Conservation (phyloP, 2,113 vertebrate species). For the Hiodon tergisus region DNA sequence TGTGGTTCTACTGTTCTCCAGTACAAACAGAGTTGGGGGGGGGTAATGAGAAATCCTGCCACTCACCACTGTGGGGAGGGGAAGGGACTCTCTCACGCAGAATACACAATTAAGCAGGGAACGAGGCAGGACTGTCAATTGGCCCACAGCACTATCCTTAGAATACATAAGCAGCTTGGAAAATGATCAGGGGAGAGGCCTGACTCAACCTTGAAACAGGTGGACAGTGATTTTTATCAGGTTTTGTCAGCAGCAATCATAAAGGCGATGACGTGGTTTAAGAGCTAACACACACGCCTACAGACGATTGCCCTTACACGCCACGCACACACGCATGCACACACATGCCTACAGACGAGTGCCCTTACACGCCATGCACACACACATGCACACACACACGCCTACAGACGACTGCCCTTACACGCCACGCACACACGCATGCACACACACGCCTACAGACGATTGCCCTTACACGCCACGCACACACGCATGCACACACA, state of each 20-base stretch:
- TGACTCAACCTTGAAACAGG: slow-evolving; percentile 14
- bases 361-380: neutral
- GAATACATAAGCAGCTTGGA: slow-evolving; percentile 3
- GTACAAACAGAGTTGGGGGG: neutral
- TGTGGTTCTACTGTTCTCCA: neutral
- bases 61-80: neutral
- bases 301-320: too few relatives aligned
- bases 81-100: neutral
- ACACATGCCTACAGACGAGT: too few relatives aligned
- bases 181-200: neutral
- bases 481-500: neutral
- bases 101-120: neutral
- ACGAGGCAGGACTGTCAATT: slow-evolving; percentile 5
- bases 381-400: neutral
- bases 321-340: too few relatives aligned
- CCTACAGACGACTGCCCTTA: too few relatives aligned
- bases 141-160: neutral
- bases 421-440: too few relatives aligned
- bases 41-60: slow-evolving; percentile 8
- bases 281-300: too few relatives aligned
- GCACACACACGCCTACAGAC: neutral
- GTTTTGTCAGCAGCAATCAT: neutral
- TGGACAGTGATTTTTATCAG: slow-evolving; percentile 3
- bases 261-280: neutral
- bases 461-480: neutral